phyloP scores from a whole-genome alignment of 2,888 invertebrate genomes.

The Panopea generosa region DNA sequence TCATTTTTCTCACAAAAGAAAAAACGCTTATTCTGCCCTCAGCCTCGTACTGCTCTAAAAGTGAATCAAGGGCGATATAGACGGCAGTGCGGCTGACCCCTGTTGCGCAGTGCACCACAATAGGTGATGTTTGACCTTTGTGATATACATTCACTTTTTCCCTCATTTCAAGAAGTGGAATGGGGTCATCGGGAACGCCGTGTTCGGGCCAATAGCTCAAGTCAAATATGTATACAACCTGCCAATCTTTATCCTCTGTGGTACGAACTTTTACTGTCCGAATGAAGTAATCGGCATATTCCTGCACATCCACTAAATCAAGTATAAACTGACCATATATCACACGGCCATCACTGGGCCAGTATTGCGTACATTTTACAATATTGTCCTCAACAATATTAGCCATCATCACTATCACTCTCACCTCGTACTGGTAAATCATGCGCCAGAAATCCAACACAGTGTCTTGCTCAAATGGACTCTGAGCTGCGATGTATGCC shows the following conservation, averaged over 20 bases:
- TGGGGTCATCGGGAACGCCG: slow-evolving; percentile 80
- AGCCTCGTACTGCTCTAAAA: slow-evolving; percentile 80
- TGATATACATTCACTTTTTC: slow-evolving; percentile 70
- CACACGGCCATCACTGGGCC: slow-evolving; percentile 91
- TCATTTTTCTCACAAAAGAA: slow-evolving; percentile 77
- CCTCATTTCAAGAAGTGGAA: slow-evolving; percentile 82
- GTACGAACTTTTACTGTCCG: slow-evolving; percentile 73
- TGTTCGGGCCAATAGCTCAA: slow-evolving; percentile 84
- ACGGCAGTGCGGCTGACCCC: slow-evolving; percentile 83
- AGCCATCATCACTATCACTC: slow-evolving; percentile 86
- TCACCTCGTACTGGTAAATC: slow-evolving; percentile 85
- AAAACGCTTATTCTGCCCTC: slow-evolving; percentile 83
- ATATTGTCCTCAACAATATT: slow-evolving; percentile 85
- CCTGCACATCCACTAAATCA: slow-evolving; percentile 94
- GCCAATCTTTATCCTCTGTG: slow-evolving; percentile 53
- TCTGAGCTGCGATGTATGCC: slow-evolving; percentile 87
- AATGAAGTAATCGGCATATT: slow-evolving; percentile 94
- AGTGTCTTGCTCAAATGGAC: slow-evolving; percentile 85
- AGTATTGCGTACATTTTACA: slow-evolving; percentile 96
- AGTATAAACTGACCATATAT: slow-evolving; percentile 95
- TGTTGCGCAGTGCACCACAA: slow-evolving; percentile 84
- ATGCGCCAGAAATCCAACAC: slow-evolving; percentile 86
- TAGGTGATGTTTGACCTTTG: slow-evolving; percentile 64
- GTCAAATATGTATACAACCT: slow-evolving; percentile 77
- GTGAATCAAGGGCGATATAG: slow-evolving; percentile 83